Base-by-base conservation (phyloP, 53 echinoderm and acorn worm genomes). In the Henricia sp. region DNA sequence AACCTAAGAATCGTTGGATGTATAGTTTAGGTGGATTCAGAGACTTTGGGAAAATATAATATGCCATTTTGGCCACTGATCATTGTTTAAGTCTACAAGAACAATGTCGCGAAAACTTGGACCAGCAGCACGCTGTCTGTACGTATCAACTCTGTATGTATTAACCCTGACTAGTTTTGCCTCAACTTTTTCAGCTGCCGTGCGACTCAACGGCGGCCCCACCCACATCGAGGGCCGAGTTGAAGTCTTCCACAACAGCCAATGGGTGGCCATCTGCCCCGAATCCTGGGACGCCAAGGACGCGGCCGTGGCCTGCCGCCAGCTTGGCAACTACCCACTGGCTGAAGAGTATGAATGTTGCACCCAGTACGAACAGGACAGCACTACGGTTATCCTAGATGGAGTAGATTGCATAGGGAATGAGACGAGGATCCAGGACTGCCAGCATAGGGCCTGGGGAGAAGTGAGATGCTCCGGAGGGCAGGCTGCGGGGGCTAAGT, bases 321-420 rank as follows among this genome's bases (percentile, higher is more conserved):
- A 95, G 65, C 90, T 95, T 0, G 95, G 95, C 24, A 82, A 90
- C 66, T 93, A 87, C 70, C 93, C 93, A 1, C 67, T 93, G 19
- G 34, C 51, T 5, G 12, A 34, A 4, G 68, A 78, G 2, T 83
- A 65, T 2, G 71, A 52, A 1, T 72, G 76, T 44, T 93, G 93
- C 65, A 51, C 58, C 9, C 11, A 1, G 4, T 53, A 65, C 5
- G n/a, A n/a, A 0, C 70, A 71, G 35, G 39, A 46, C 9, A 42
- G 46, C 3, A 40, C 50, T 3, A 35, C 41, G 16, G 59, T 88
- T 0, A 24, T 56, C 17, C 24, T 91, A 38, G 51, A 62, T 25
- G 60, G 72, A 19, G 77, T 93, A 27, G 68, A 74, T 28, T 93
- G 94, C 75, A 14, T 24, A 0, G 94, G 94, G 6, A 85, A 74